Evolutionary conservation across 1,140 invertebrate species (phyloP), one percentile per base, ranked within the genome.

Genomic region (Diabrotica virgifera): DNA sequence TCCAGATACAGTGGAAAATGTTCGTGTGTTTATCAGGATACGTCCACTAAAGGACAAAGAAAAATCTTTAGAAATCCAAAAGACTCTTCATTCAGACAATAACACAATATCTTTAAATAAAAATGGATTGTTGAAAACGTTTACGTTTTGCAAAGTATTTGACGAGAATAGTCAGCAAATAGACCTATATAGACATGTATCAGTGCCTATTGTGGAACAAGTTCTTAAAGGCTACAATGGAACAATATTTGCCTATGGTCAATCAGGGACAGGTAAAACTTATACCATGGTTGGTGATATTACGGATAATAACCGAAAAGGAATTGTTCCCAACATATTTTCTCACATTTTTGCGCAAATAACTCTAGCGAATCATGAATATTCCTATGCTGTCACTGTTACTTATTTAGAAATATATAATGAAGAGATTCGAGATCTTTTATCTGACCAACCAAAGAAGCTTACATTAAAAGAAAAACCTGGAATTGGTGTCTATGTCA

Each of bases 371-470:
- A 61, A 62, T 10, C 10, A 66, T n/a, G 55, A 66, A 8, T 55
- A 59, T n/a, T 92, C 93, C 71, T 97, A 94, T 79, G 81, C 95
- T 38, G 93, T 98, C 8, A 85, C 93, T 67, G 92, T 94, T 7
- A 95, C 93, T 37, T 97, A 96, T 76, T 79, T 98, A 73, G 95
- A 98, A 82, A 97, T 97, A 64, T 98, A 97, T 79, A 95, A 97
- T 77, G 95, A 94, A 78, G 90, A 94, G 80, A 90, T 95, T n/a
- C 84, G 95, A 8, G 97, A 99, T 81, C 82, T 99, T 11, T 81
- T 99, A 0, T 89, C 90, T 12, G 46, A 60, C 11, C 80, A 83
- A 73, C 82, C 84, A 68, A 83, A 83, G 71, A 87, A 83, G 67
- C 74, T 90, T 0, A 88, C 89, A 75, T 82, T 90, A 1, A 89